Evolutionary conservation across 2,888 invertebrate genomes (phyloP).

Genomic region (Drosophila rellima): DNA sequence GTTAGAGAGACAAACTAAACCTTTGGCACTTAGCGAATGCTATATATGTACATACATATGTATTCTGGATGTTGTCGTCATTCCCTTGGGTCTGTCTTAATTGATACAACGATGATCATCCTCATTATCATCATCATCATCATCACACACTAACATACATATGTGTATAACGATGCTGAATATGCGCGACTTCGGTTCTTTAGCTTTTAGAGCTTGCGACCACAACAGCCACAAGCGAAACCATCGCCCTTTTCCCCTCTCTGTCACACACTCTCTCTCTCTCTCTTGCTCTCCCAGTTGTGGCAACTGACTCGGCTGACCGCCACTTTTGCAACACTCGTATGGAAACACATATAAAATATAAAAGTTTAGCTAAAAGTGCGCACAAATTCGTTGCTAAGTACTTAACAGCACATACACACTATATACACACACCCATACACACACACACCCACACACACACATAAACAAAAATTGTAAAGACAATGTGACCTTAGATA

Average conservation of each 20-base stretch:
- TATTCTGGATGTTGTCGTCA: constrained; percentile 18
- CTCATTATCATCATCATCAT: background rate
- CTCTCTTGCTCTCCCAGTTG: constrained; percentile 14
- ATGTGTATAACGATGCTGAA: too few species aligned
- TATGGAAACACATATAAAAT: background rate
- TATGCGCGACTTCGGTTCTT: constrained; percentile 43
- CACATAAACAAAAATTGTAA: background rate
- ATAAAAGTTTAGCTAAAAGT: constrained; percentile 44
- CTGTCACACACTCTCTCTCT: constrained; percentile 5
- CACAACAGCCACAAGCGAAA: constrained; percentile 54
- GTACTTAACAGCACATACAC: constrained; percentile 40
- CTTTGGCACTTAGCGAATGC: constrained; percentile 48
- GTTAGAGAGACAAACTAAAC: constrained; percentile 16
- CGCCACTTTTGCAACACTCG: constrained; percentile 53
- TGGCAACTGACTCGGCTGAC: constrained; percentile 43
- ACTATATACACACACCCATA: background rate
- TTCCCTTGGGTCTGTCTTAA: constrained; percentile 66
- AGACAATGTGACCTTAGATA: background rate
- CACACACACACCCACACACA: background rate
- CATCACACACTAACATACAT: too few species aligned
- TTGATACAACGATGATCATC: constrained; percentile 52
- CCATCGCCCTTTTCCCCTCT: background rate
- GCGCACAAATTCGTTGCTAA: constrained; percentile 38
- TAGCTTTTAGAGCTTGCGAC: constrained; percentile 71
- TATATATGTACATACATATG: too few species aligned